phyloP scores from a whole-genome alignment of 2,113 vertebrate genomes.

The Gavialis gangeticus region DNA sequence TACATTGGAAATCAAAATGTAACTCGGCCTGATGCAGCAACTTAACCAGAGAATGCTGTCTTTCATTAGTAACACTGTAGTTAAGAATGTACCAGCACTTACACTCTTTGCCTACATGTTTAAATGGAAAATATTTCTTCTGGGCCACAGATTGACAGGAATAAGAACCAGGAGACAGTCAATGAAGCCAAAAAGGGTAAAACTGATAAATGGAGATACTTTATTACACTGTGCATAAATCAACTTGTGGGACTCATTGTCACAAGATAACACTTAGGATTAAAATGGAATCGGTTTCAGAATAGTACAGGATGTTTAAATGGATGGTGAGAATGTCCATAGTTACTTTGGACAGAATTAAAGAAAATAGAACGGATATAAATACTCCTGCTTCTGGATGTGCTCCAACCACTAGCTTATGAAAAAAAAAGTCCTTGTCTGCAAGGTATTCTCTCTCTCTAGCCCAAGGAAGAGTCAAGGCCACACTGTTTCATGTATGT shows the following conservation, averaged over 20 bases:
- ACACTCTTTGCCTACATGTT: not conserved
- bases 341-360: not conserved
- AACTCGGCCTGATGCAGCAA: not conserved
- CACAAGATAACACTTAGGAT: not conserved
- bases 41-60: not conserved
- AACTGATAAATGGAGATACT: not conserved
- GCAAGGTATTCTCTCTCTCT: not conserved
- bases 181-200: not conserved
- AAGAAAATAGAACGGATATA: not conserved
- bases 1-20: not conserved
- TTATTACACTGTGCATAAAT: not conserved
- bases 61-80: not conserved
- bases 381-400: not conserved
- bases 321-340: not conserved
- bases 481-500: too few species aligned
- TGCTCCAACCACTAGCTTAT: not conserved
- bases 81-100: not conserved
- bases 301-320: not conserved
- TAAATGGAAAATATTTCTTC: not conserved
- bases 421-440: not conserved
- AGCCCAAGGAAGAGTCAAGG: too few species aligned
- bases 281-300: not conserved
- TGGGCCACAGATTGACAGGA: not conserved
- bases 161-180: not conserved
- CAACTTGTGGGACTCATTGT: not conserved